Conservation (phyloP, 2,797 vertebrate genomes). For the Otolemur crassicaudatus region DNA sequence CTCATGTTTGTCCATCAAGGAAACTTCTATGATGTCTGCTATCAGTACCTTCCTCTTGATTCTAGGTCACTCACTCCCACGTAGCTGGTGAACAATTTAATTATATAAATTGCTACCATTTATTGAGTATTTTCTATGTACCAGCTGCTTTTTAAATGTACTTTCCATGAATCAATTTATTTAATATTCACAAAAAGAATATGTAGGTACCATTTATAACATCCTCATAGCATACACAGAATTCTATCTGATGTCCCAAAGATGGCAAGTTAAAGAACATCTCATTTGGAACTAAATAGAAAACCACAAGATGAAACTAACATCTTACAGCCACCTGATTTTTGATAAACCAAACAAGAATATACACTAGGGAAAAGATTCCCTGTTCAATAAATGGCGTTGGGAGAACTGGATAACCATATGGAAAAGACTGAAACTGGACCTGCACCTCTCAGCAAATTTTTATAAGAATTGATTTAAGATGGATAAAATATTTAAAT, state of each 20-base stretch:
- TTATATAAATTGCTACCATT: not conserved
- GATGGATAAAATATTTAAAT: too few species aligned
- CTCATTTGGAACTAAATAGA: too few species aligned
- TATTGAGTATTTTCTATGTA: not conserved
- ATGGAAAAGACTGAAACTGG: too few species aligned
- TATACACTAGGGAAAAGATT: too few species aligned
- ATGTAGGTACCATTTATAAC: not conserved
- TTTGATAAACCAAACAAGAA: too few species aligned
- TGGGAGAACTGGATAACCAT: too few species aligned
- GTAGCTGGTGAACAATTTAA: not conserved
- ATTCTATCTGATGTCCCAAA: not conserved
- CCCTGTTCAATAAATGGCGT: too few species aligned
- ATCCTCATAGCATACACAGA: not conserved
- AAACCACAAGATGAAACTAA: too few species aligned
- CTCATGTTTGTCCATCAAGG: not conserved
- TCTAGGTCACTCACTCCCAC: not conserved
- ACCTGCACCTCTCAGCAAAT: too few species aligned
- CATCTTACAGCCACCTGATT: too few species aligned
- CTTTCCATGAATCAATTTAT: not conserved
- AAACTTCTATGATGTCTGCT: not conserved
- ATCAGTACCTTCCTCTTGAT: not conserved
- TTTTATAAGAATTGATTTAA: too few species aligned
- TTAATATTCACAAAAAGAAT: not conserved
- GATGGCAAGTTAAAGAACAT: not conserved
- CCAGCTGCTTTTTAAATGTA: not conserved